These are phyloP conservation scores for Porites rus DNA, from an alignment of 92 coral and sea anemone species.

Conservation along the genomic window DNA sequence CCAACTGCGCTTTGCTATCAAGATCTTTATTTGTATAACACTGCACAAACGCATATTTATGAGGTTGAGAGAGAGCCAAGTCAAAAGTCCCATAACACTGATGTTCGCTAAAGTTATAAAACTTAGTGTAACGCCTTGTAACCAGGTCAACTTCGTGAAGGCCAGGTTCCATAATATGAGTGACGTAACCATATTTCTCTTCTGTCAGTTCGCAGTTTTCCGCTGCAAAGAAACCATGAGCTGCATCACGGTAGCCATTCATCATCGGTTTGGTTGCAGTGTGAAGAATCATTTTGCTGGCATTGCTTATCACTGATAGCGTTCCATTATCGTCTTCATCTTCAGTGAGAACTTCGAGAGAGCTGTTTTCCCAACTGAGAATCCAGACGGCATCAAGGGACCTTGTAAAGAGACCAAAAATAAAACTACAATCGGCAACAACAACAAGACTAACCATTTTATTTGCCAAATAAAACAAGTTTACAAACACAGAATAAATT, in stretches of 20 bases:
- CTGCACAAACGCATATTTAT: conserved; percentile 66
- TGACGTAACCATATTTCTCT: conserved; percentile 70
- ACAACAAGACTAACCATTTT: no score
- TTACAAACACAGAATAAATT: no score
- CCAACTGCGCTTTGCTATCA: conserved; percentile 55
- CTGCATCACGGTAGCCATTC: conserved; percentile 9
- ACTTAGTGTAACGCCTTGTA: conserved; percentile 59
- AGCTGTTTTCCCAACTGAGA: conserved; percentile 45
- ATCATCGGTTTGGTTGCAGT: conserved; percentile 28
- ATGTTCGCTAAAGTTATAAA: conserved; percentile 62
- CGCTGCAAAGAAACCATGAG: conserved; percentile 64
- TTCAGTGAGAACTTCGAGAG: conserved; percentile 62
- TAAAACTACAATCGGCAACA: background rate
- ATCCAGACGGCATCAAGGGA: conserved; percentile 71
- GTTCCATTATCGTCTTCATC: conserved; percentile 82
- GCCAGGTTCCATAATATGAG: conserved; percentile 75
- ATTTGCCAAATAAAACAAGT: no score
- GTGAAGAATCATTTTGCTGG: conserved; percentile 61
- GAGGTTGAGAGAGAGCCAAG: conserved; percentile 51
- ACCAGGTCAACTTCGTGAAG: conserved; percentile 72
- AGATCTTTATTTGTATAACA: conserved; percentile 68
- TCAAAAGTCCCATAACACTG: conserved; percentile 74
- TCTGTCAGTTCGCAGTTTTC: conserved; percentile 72
- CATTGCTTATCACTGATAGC: conserved; percentile 52
- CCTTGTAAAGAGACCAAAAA: background rate